phyloP scores from a whole-genome alignment of 2,888 invertebrate species.

The Stegana nigrithorax region DNA sequence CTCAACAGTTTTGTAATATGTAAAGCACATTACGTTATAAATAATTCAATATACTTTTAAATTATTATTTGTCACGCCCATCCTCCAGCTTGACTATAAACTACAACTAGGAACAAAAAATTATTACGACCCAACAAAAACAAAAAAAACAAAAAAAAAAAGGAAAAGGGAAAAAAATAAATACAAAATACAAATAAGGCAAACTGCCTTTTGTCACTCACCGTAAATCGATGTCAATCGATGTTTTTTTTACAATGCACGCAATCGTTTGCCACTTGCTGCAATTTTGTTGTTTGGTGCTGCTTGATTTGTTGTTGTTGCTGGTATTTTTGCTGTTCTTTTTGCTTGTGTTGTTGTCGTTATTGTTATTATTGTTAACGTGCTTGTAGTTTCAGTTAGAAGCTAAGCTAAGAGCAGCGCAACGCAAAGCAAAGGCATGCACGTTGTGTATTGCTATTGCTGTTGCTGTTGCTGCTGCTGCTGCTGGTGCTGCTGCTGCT shows the following conservation, averaged over 20 bases:
- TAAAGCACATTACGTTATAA: too few species aligned
- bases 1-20: too few species aligned
- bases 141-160: constrained; percentile 23
- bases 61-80: too few species aligned
- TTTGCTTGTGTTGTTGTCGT: background rate
- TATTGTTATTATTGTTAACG: background rate
- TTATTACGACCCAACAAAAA: too few species aligned
- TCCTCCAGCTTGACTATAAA: too few species aligned
- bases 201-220: constrained; percentile 35
- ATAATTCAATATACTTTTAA: too few species aligned
- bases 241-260: constrained; percentile 45
- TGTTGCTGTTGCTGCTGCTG: too few species aligned
- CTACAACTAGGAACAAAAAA: too few species aligned
- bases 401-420: too few species aligned
- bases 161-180: background rate
- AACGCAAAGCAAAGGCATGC: background rate
- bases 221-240: constrained; percentile 60
- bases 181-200: background rate
- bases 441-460: background rate
- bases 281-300: constrained; percentile 17
- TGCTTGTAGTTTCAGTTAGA: too few species aligned
- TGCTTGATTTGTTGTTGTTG: background rate
- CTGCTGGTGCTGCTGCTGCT: too few species aligned
- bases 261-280: constrained; percentile 26
- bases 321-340: background rate